These are phyloP conservation scores for Eupithecia centaureata DNA, from an alignment of 2,888 invertebrate species.

Conservation along the genomic window DNA sequence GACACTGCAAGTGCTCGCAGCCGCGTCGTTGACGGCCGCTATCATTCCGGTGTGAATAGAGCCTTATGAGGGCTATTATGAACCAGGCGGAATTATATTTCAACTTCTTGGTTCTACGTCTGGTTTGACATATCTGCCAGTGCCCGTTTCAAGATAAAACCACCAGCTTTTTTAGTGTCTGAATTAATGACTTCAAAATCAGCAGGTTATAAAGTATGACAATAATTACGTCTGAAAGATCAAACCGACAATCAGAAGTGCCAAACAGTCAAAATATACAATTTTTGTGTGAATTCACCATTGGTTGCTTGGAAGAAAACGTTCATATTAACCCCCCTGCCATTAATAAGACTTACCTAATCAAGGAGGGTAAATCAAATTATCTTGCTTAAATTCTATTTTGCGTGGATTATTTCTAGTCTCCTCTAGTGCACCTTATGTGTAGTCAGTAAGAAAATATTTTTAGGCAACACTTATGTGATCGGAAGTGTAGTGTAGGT, in stretches of 20 bases:
- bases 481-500: slow-evolving; percentile 48
- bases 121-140: too few relatives aligned
- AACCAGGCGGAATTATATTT: too few relatives aligned
- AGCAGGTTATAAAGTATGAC: background rate
- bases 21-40: background rate
- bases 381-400: background rate
- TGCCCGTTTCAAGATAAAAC: background rate
- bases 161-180: background rate
- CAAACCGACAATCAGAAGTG: background rate
- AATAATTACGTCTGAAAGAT: background rate
- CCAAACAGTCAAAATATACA: background rate
- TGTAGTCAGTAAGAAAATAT: background rate
- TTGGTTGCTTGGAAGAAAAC: background rate
- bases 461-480: background rate
- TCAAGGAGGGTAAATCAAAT: background rate
- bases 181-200: background rate
- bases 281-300: background rate
- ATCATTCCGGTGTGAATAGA: background rate
- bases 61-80: too few relatives aligned
- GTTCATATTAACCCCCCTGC: background rate
- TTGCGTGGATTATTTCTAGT: background rate
- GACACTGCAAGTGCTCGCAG: background rate
- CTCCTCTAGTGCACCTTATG: background rate
- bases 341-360: background rate
- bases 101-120: too few relatives aligned